Base-by-base conservation (phyloP, 2,888 invertebrate genomes). In the Epinotia brunnichana region DNA sequence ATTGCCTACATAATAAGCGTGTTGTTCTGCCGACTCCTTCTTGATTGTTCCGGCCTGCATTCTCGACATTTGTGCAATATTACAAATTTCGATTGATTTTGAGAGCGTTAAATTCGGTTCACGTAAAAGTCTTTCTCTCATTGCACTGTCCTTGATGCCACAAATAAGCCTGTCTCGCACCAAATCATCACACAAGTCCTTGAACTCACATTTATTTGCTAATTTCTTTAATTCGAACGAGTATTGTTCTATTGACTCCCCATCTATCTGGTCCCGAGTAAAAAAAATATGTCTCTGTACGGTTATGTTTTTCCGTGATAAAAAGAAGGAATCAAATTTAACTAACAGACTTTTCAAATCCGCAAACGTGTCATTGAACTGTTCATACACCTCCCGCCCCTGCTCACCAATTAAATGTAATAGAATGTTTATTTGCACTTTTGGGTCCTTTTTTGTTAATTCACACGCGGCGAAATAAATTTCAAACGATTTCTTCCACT, bases 401-500 rank as follows among this genome's bases (percentile, higher is more conserved):
- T 69, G 63, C 19, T 73, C 73, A 13, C 73, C 69, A 10, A 73
- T 62, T 10, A 73, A 41, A 17, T 73, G 73, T 15, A 73, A 39
- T 53, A 73, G 35, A 29, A 73, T 73, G 39, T 73, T 68, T 19
- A 73, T 39, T 53, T 63, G 73, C 19, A 73, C 59, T 13, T 48
- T 59, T 39, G 4, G 59, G 10, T 29, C 41, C 41, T 69, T 73
- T 69, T 73, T 63, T n/a, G 62, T 11, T 15, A 73, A 17, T 73
- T 73, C 68, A 63, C 73, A 73, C 5, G 73, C 73, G n/a, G 60
- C 69, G 4, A 13, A 41, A 41, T 73, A 73, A 29, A 73, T 73
- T n/a, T 59, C 56, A 54, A 59, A 73, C 15, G 53, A 41, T 1
- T 56, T 54, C 35, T 64, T 69, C 69, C 73, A 73, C 19, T 64